Base-by-base conservation (phyloP, 2,797 vertebrate genomes). In the Etheostoma nigrum region DNA sequence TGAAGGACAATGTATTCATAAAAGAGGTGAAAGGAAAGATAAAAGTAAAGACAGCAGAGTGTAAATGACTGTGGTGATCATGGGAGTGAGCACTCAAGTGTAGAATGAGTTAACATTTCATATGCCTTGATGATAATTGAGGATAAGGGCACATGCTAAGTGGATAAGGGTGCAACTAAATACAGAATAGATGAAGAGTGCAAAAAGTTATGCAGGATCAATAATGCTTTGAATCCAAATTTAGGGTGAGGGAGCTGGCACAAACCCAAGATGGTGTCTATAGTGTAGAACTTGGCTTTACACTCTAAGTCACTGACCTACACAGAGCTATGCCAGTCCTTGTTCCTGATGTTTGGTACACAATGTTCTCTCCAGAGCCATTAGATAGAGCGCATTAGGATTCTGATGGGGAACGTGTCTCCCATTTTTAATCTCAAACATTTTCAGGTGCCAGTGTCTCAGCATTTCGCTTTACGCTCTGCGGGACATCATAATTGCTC, bases 401-500 rank as follows among this genome's bases (percentile, higher is more conserved):
- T 93, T 94, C 89, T 90, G 92, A 94, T 85, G 85, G 83, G 87
- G 91, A 90, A 80, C 78, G 30, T 83, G 51, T 79, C 86, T 88
- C 84, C 82, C 84, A 87, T 93, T 92, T 95, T 92, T 89, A 90
- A 92, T 92, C 92, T 91, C 86, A 88, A 91, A 92, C 89, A 91
- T 94, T 94, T 89, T 89, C 88, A 90, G 83, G 92, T 89, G 92
- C 90, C 93, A 88, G 84, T 63, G 62, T 91, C 92, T 90, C 92
- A 30, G 89, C 92, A 91, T 93, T 91, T 91, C 77, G 72, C 90
- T 93, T 94, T 94, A 92, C 89, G 94, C 94, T 93, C 92, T 74
- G 87, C 45, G 85, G 93, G 86, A 90, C 90, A 89, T 92, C 90
- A 90, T 95, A 95, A 95, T 95, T 94, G 94, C 94, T 92, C 93